Base-by-base conservation (phyloP, 2,113 vertebrate genomes). In the Nothoprocta perdicaria region DNA sequence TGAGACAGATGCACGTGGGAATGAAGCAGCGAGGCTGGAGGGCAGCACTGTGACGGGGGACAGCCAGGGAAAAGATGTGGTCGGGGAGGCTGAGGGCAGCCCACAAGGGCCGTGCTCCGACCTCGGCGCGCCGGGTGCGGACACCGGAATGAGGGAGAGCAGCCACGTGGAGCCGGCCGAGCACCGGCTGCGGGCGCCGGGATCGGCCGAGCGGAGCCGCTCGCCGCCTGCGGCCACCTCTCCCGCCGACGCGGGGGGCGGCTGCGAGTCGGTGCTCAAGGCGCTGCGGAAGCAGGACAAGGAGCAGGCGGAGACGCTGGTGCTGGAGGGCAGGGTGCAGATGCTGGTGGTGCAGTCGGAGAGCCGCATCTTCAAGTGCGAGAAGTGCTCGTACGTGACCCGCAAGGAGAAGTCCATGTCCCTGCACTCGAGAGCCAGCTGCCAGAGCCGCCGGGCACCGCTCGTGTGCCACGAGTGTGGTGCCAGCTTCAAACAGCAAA, bases 241-340 rank as follows among this genome's bases (percentile, higher is more conserved):
- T 0, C 1, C 4, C n/a, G 84, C 93, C 0, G 33, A 58, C 45
- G 57, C 74, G 4, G 90, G 52, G 84, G 65, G 60, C 4, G 6
- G 10, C 93, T 97, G 98, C 0, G 98, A 99, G 82, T 97, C 80
- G 0, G 90, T 94, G 11, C 95, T 99, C 57, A 98, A 98, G 90
- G 98, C 97, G 1, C 95, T 99, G 71, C 98, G 98, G 90, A 98
- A 97, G 83, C 98, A 98, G 48, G 99, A 99, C 96, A 98, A 98
- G 94, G 98, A 99, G 68, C 98, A 99, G 90, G 98, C 98, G 0
- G 98, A 99, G 57, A 97, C 98, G 0, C 95, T 99, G 90, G 98
- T 99, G 31, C 92, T 99, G 86, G 99, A 99, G 84, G 99, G 99
- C 14, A 97, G 98, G 24, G 99, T 99, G 65, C 98, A 99, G 93